Conservation (phyloP, 1,140 invertebrate genomes). For the Trialeurodes vaporariorum region DNA sequence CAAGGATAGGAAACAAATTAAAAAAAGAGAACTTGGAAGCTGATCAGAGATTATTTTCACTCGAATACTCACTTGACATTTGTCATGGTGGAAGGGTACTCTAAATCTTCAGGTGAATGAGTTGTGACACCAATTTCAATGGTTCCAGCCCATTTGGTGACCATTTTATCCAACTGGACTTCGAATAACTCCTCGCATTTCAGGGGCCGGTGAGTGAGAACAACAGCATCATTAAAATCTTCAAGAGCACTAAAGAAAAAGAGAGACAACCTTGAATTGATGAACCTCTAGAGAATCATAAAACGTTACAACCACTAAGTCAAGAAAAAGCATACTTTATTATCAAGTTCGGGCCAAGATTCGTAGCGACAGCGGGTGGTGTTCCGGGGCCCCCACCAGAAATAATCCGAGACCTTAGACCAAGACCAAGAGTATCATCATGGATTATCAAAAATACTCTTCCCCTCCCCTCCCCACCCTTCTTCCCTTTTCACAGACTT, state of each 20-base stretch:
- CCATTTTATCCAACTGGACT: slow-evolving; percentile 75
- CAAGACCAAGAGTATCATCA: too few species aligned
- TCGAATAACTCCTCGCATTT: slow-evolving; percentile 82
- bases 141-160: slow-evolving; percentile 91
- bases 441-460: too few species aligned
- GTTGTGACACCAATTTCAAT: slow-evolving; percentile 92
- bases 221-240: slow-evolving; percentile 95
- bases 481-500: too few species aligned
- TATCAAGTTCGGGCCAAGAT: too few species aligned
- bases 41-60: too few species aligned
- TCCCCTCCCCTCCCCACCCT: too few species aligned
- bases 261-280: slow-evolving; percentile 1
- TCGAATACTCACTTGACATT: slow-evolving; percentile 67
- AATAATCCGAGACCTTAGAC: too few species aligned
- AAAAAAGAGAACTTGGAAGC: too few species aligned
- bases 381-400: too few species aligned
- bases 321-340: too few species aligned
- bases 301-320: slow-evolving; percentile 7
- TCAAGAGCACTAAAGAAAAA: slow-evolving; percentile 57
- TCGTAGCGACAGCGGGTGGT: too few species aligned
- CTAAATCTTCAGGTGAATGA: slow-evolving; percentile 71
- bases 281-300: slow-evolving; percentile 12
- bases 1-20: too few species aligned
- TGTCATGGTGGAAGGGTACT: slow-evolving; percentile 93
- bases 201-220: slow-evolving; percentile 72